Evolutionary conservation across 1,140 invertebrate species (phyloP), one percentile per base, ranked within the genome.

Genomic region (Aethina tumida): DNA sequence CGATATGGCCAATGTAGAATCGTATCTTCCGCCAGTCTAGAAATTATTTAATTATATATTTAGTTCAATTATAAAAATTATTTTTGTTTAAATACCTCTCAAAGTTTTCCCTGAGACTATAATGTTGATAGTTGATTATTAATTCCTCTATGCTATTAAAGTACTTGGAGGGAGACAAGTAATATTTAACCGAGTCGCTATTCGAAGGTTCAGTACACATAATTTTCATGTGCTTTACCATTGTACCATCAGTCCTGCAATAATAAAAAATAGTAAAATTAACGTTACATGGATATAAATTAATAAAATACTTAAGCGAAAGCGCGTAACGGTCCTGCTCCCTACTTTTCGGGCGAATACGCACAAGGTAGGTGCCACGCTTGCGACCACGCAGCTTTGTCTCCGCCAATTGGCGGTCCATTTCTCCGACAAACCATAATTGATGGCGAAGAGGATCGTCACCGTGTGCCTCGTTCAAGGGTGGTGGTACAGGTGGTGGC

Each of bases 201-300:
- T 22, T 19, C n/a, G 29, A 32, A 13, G 48, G 45, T 16, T 65
- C 66, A 29, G 72, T 68, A 30, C 73, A 70, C 52, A 77, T 84
- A 49, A 96, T 81, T 63, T 87, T 81, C 75, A 97, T 96, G 62
- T 96, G 92, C 60, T 93, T 92, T 22, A 91, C 84, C n/a, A n/a
- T n/a, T 36, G 79, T 76, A 57, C 79, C 77, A 50, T 83, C 77
- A 45, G 79, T 82, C 58, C 85, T 91, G 55, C n/a, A n/a, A n/a
- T n/a, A n/a, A n/a, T n/a, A 15, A 70, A 68, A 20, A 21, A 14
- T 12, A 24, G 15, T 13, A 33, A 28, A 40, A 15, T 32, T 29
- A 19, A 22, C 19, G 27, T 18, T 17, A n/a, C 25, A 10, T 1
- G 29, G 22, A 24, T 12, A 16, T n/a, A 7, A 12, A 22, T 7